These are phyloP conservation scores for Suricata suricatta DNA, from an alignment of 2,113 vertebrate species.

Conservation along the genomic window DNA sequence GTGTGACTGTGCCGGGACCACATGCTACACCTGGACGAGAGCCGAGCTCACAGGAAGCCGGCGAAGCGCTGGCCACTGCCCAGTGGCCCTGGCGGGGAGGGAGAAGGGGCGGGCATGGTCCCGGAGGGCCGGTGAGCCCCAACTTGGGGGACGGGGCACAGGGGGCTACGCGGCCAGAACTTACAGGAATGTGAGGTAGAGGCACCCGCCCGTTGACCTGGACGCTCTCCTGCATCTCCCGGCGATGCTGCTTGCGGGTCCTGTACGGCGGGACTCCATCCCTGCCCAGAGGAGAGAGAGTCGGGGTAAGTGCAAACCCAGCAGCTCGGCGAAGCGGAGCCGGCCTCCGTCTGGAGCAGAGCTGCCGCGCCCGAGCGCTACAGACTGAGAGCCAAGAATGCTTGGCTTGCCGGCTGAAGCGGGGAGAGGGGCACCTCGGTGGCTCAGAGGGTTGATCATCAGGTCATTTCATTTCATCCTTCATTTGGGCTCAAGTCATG, in stretches of 20 bases:
- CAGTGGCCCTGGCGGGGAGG: too few relatives aligned
- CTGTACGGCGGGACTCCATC: slow-evolving; percentile 97
- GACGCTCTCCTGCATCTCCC: slow-evolving; percentile 99
- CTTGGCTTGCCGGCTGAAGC: background rate
- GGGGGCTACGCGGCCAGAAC: slow-evolving; percentile 69
- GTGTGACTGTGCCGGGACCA: rapidly evolving
- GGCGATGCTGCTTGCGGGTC: slow-evolving; percentile 96
- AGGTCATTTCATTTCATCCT: too few relatives aligned
- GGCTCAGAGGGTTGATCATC: too few relatives aligned
- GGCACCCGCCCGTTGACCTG: slow-evolving; percentile 98
- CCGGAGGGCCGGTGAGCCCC: background rate
- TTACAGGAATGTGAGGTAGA: slow-evolving; percentile 99
- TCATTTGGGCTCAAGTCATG: too few relatives aligned
- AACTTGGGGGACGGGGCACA: background rate
- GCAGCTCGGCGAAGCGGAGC: too few relatives aligned
- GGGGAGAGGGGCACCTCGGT: too few relatives aligned
- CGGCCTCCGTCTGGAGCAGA: background rate
- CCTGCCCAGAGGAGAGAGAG: slow-evolving; percentile 82
- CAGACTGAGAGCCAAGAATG: background rate
- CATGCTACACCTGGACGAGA: background rate
- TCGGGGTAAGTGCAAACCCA: background rate
- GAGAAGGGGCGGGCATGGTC: background rate
- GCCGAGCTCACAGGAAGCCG: background rate
- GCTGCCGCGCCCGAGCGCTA: background rate
- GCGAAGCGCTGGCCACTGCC: background rate